Conservation (phyloP, 2,797 vertebrate species). For the Syncerus caffer region DNA sequence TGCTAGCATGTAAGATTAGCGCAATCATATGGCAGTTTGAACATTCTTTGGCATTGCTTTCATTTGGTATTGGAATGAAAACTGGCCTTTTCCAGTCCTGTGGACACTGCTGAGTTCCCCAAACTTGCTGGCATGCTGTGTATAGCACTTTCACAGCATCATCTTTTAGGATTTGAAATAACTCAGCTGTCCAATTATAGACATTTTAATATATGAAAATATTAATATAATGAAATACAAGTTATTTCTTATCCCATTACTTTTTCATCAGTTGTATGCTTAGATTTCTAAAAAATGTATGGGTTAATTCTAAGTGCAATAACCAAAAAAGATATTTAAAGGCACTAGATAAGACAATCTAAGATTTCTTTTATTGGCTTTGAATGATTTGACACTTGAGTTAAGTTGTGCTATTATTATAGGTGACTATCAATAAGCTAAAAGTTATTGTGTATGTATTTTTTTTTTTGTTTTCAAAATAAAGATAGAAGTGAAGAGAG, state of each 20-base stretch:
- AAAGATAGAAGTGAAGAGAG: background rate
- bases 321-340: background rate
- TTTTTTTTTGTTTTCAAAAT: background rate
- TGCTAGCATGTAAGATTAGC: background rate
- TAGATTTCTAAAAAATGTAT: background rate
- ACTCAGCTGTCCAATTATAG: background rate
- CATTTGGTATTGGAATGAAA: background rate
- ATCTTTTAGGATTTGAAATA: background rate
- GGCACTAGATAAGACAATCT: background rate
- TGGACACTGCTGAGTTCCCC: background rate
- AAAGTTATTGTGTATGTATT: background rate
- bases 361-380: background rate
- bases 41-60: background rate
- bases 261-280: background rate
- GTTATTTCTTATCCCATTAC: background rate
- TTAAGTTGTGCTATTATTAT: background rate
- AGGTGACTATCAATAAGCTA: background rate
- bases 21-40: background rate
- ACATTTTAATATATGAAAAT: background rate
- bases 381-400: background rate
- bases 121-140: background rate
- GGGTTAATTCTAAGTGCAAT: background rate
- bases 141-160: background rate
- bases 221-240: background rate
- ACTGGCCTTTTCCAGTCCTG: background rate